A percentile compares a stretch with the other conserved stretches of the same genome.
Conservation (phyloP, 2,888 invertebrate genomes). For the Meta bourneti region DNA sequence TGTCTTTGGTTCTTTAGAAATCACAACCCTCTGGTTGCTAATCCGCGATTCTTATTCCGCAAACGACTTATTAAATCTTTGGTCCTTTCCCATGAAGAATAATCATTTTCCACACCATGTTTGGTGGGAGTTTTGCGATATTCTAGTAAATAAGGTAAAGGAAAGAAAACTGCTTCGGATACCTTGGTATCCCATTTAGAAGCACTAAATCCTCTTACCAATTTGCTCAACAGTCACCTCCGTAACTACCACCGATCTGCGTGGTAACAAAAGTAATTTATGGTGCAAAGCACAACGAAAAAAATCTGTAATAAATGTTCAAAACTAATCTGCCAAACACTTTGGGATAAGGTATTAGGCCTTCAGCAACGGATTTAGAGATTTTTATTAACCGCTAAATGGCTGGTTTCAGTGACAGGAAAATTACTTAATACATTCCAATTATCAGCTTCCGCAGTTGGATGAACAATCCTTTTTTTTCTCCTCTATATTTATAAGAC, state of each 20-base stretch:
- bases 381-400: conserved; percentile 43
- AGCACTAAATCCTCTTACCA: neutral
- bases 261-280: neutral
- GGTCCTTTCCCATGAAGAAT: too few relatives aligned
- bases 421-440: conserved; percentile 61
- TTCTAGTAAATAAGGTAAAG: too few relatives aligned
- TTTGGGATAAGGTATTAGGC: conserved; percentile 19
- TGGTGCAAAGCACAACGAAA: neutral
- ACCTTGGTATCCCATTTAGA: neutral
- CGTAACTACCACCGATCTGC: neutral
- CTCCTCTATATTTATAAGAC: conserved; percentile 9
- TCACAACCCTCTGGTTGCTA: too few relatives aligned
- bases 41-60: too few relatives aligned
- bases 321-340: neutral
- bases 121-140: too few relatives aligned
- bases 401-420: conserved; percentile 46
- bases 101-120: too few relatives aligned
- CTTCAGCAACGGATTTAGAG: conserved; percentile 43
- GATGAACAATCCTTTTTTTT: neutral
- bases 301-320: neutral
- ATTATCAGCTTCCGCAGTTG: conserved; percentile 18
- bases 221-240: neutral
- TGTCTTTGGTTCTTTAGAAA: too few relatives aligned
- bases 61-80: too few relatives aligned
- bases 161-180: too few relatives aligned